Evolutionary conservation across 2,888 invertebrate genomes (phyloP).

Genomic region (Drosophila silvestris): DNA sequence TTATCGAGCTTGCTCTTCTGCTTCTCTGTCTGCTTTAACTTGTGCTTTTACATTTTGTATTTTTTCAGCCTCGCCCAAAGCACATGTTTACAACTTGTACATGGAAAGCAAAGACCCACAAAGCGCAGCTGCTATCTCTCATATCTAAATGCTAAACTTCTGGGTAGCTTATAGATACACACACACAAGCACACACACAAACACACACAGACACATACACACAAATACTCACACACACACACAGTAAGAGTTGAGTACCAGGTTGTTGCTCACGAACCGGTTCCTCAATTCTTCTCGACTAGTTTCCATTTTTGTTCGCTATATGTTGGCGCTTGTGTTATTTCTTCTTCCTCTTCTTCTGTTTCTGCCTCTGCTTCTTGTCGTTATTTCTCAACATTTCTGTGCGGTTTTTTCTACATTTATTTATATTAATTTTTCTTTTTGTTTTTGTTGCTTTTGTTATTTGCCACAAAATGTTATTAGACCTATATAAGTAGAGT

Average conservation of each 20-base stretch:
- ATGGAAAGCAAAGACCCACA: constrained; percentile 63
- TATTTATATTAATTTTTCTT: constrained; percentile 16
- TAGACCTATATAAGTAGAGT: constrained; percentile 37
- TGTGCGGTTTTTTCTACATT: constrained; percentile 34
- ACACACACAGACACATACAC: background rate
- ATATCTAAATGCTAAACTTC: constrained; percentile 75
- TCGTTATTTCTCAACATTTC: constrained; percentile 58
- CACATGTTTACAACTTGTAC: constrained; percentile 62
- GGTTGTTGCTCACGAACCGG: constrained; percentile 72
- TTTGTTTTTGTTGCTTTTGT: constrained; percentile 26
- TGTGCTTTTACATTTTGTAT: constrained; percentile 23
- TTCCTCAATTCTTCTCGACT: constrained; percentile 68
- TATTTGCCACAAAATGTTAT: constrained; percentile 65
- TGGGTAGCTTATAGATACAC: constrained; percentile 65
- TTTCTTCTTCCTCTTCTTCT: constrained; percentile 23
- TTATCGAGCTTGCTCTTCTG: constrained; percentile 3
- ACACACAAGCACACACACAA: constrained; percentile 26
- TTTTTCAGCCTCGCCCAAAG: constrained; percentile 40
- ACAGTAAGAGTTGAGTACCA: constrained; percentile 15
- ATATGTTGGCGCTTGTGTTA: constrained; percentile 55
- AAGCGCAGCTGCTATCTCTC: constrained; percentile 69
- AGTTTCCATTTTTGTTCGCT: constrained; percentile 78
- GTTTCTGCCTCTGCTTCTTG: constrained; percentile 1
- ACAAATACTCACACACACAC: background rate
- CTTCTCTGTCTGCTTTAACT: constrained; percentile 2